Conservation (phyloP, 2,113 vertebrate genomes). For the Trogon melanurus region DNA sequence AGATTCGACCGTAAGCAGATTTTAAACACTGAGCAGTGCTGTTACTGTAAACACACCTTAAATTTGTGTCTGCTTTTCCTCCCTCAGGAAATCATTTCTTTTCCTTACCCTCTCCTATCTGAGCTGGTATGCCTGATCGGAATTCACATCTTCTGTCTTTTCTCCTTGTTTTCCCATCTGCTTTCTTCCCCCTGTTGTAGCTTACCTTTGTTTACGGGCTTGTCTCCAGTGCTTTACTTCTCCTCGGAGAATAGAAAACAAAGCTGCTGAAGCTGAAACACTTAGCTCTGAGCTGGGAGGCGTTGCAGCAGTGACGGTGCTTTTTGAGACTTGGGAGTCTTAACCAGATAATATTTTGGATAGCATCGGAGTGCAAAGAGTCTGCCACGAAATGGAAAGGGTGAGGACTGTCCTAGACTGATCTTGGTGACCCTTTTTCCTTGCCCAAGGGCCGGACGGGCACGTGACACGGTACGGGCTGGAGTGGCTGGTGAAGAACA, state of each 20-base stretch:
- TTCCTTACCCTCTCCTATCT: background rate
- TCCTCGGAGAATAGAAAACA: background rate
- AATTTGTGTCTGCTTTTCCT: background rate
- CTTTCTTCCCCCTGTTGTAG: background rate
- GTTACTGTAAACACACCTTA: background rate
- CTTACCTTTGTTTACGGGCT: background rate
- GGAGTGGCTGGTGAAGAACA: conserved; percentile 88
- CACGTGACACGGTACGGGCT: conserved; percentile 86
- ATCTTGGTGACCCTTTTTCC: background rate
- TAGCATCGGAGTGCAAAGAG: background rate
- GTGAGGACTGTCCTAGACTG: background rate
- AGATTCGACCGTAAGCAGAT: background rate
- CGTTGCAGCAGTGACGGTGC: background rate
- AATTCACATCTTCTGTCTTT: background rate
- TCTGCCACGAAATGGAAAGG: background rate
- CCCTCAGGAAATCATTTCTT: background rate
- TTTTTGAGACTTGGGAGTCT: background rate
- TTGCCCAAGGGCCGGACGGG: conserved; percentile 84
- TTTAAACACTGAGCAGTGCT: background rate
- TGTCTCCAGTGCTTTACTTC: background rate
- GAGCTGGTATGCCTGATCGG: background rate
- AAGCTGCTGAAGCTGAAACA: background rate
- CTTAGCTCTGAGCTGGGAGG: background rate
- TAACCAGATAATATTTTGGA: background rate
- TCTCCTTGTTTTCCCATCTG: background rate